A percentile compares a stretch with the other conserved stretches of the same genome.
Conservation (phyloP, 2,888 invertebrate species). For the Cerastis rubricosa region DNA sequence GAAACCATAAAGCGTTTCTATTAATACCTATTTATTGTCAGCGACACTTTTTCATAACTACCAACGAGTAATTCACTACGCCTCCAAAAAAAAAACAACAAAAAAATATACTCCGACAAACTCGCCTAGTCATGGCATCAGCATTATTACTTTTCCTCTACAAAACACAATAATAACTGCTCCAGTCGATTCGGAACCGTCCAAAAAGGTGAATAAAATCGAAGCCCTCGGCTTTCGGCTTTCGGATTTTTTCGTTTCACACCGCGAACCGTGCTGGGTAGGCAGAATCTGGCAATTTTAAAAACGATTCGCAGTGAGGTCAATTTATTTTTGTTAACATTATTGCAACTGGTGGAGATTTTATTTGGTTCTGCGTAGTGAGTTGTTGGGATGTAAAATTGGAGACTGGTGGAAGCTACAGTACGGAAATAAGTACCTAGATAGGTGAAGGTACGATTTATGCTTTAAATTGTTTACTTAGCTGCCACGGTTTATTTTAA, state of each 20-base stretch:
- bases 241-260: slow-evolving; percentile 72
- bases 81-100: slow-evolving; percentile 10
- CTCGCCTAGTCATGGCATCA: slow-evolving; percentile 54
- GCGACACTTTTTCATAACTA: slow-evolving; percentile 30
- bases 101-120: slow-evolving; percentile 45
- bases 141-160: slow-evolving; percentile 69
- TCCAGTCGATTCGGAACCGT: slow-evolving; percentile 59
- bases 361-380: slow-evolving; percentile 56
- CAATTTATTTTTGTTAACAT: slow-evolving; percentile 73
- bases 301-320: slow-evolving; percentile 71
- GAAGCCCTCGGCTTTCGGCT: slow-evolving; percentile 79
- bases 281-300: slow-evolving; percentile 76
- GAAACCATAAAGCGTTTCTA: background rate
- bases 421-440: background rate
- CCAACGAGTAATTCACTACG: slow-evolving; percentile 8
- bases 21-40: background rate
- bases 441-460: too few species aligned
- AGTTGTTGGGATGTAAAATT: slow-evolving; percentile 43
- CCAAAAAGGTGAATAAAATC: slow-evolving; percentile 69
- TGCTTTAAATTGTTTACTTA: too few species aligned
- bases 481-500: too few species aligned
- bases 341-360: slow-evolving; percentile 65
- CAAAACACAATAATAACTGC: slow-evolving; percentile 68
- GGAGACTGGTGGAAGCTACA: background rate
- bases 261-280: slow-evolving; percentile 70